These are phyloP conservation scores for Belgica antarctica DNA, from an alignment of 2,888 invertebrate species.

Conservation along the genomic window DNA sequence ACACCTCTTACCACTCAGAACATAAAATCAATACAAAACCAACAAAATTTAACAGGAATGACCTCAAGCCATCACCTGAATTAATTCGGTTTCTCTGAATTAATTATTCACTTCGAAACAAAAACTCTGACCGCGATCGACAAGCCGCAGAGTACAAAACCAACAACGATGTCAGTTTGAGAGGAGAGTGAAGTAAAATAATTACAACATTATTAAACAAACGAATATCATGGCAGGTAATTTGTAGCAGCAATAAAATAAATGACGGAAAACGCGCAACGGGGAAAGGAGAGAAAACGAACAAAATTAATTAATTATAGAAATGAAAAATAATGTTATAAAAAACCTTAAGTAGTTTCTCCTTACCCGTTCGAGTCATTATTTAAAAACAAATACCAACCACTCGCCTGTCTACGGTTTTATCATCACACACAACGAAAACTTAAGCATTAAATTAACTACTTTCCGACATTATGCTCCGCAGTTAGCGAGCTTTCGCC, in stretches of 20 bases:
- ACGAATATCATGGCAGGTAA: slow-evolving; percentile 44
- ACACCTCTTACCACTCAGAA: too few species aligned
- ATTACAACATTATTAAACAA: slow-evolving; percentile 44
- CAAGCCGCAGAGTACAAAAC: too few species aligned
- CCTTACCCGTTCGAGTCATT: slow-evolving; percentile 22
- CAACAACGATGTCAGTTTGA: too few species aligned
- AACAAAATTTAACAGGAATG: too few species aligned
- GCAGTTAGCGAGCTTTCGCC: slow-evolving; percentile 23
- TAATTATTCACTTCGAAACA: too few species aligned
- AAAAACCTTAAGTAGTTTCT: slow-evolving; percentile 44
- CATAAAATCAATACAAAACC: too few species aligned
- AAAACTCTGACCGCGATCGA: too few species aligned
- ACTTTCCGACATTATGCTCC: slow-evolving; percentile 32
- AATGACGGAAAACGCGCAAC: slow-evolving; percentile 34
- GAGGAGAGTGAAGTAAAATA: slow-evolving; percentile 20
- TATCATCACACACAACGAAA: slow-evolving; percentile 24
- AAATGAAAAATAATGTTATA: slow-evolving; percentile 43
- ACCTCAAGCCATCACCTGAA: too few species aligned
- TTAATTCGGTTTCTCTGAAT: too few species aligned
- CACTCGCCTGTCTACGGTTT: not conserved
- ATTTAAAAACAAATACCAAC: slow-evolving; percentile 35
- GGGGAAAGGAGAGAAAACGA: slow-evolving; percentile 21
- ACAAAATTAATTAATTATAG: slow-evolving; percentile 42
- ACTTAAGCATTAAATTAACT: slow-evolving; percentile 4
- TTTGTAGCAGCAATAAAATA: slow-evolving; percentile 44